Base-by-base conservation (phyloP, 1,140 invertebrate genomes). In the Branchinecta lynchi region DNA sequence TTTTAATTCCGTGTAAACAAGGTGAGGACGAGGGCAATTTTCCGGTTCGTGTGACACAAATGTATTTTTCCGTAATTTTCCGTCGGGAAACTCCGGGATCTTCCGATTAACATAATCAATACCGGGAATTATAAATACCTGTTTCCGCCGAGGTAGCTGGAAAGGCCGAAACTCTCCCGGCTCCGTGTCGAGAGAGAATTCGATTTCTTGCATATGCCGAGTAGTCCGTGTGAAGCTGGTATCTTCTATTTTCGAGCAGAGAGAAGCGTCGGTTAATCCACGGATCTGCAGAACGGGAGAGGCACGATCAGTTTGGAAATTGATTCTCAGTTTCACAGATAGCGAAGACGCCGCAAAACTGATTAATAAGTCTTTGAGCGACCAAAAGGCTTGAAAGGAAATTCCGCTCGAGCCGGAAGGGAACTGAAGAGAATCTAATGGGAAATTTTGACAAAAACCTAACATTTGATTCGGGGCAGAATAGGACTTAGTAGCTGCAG, bases 21-120 rank as follows among this genome's bases (percentile, higher is more conserved):
- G 32, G 32, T 32, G 32, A 32, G 32, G 32, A 32, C 32, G 32
- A 32, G 32, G 32, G 32, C 51, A 60, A 60, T 60, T 60, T 60
- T 60, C 12, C 51, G 51, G 51, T 12, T 20, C 12, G 17, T 60
- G 51, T 12, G 17, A 60, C 51, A 60, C 17, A 60, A 60, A 60
- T 60, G 51, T 60, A 60, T 20, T 60, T 60, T 60, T 60, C 51
- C 17, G 17, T 6, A 60, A 60, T 60, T 60, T 60, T 20, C 17
- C 17, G 12, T 60, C 17, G 12, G 12, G 17, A 60, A 60, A 20
- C 12, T 15, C 6, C 6, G 51, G 51, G 51, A 60, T 15, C 17
- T 60, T 60, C 51, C 12, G 17, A 60, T 60, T 60, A 60, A 20
- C 51, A 60, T 60, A 60, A 60, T 60, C 51, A 60, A 60, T 60